A percentile compares a stretch with the other conserved stretches of the same genome.
Conservation (phyloP, 1,140 invertebrate genomes). For the Panagrolaimus sp. region DNA sequence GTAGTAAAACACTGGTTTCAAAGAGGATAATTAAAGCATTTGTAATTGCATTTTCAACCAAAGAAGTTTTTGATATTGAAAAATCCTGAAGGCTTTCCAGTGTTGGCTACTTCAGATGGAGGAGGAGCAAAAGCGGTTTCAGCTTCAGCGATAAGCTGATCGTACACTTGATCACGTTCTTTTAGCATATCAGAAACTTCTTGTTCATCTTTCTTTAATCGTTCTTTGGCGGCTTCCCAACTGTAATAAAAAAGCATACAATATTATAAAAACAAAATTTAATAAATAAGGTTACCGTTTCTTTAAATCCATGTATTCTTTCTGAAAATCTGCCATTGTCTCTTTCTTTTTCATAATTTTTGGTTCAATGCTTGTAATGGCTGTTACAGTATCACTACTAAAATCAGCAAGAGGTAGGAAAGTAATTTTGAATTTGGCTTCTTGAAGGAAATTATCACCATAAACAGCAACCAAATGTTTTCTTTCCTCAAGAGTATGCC, state of each 20-base stretch:
- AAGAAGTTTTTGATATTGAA: background rate
- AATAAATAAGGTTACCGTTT: slow-evolving; percentile 41
- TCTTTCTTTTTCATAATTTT: slow-evolving; percentile 44
- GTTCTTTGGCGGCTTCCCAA: slow-evolving; percentile 36
- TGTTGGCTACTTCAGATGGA: background rate
- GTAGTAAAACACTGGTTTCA: no score
- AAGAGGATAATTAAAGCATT: no score
- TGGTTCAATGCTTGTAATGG: slow-evolving; percentile 43
- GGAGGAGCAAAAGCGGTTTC: background rate
- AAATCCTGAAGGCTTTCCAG: background rate
- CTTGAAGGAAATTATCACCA: slow-evolving; percentile 37
- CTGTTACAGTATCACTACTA: slow-evolving; percentile 27
- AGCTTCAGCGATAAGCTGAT: slow-evolving; percentile 21
- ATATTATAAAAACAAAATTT: background rate
- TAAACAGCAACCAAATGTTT: slow-evolving; percentile 57
- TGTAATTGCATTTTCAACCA: no score
- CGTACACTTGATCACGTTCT: slow-evolving; percentile 38
- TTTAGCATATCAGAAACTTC: slow-evolving; percentile 30
- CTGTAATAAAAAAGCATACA: slow-evolving; percentile 26
- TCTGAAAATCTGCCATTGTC: slow-evolving; percentile 55
- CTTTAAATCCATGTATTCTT: slow-evolving; percentile 55
- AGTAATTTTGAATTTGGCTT: slow-evolving; percentile 31
- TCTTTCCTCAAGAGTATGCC: slow-evolving; percentile 45
- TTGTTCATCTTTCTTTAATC: slow-evolving; percentile 42
- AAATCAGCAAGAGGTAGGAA: slow-evolving; percentile 30